Base-by-base conservation (phyloP, 2,113 vertebrate species). In the Felis chaus region DNA sequence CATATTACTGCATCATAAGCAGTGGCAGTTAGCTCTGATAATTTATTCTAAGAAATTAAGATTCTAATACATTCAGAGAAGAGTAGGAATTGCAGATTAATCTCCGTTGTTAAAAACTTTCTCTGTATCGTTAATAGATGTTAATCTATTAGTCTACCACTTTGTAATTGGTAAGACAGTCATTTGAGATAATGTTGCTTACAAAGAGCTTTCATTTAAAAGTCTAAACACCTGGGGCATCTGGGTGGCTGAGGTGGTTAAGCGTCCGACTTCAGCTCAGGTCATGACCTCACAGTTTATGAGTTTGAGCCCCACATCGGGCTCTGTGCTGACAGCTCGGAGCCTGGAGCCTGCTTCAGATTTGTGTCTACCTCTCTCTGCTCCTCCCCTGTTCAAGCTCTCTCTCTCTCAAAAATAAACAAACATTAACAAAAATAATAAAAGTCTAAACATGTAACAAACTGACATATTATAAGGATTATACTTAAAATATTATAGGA, bases 381-480 rank as follows among this genome's bases (percentile, higher is more conserved):
- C 1, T 45, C 45, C 45, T 45, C 45, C 45, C 45, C 45, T 45
- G 45, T 45, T 45, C 45, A 45, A 1, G 45, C 45, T 1, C 45
- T 45, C 45, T 45, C 45, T 45, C 45, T 45, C 8, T 45, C 45
- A 45, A 45, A 45, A 45, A 45, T 45, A 45, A 45, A 45, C 45
- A 45, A 45, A 45, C 45, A 45, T 9, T 45, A 45, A 45, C 45
- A 45, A 45, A 45, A 45, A 45, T 45, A 45, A 45, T 80, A 80
- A 79, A 92, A 95, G 74, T 73, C 73, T 80, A 39, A 86, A 86
- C 31, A 33, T 87, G 74, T 87, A 91, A 87, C 73, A 76, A 87
- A 57, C 36, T 82, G 57, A 31, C 63, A 79, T 39, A 53, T 14
- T 85, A 4, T 27, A 92, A 25, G 82, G 50, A 78, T 89, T 79